A percentile compares a stretch with the other conserved stretches of the same genome.
Conservation (phyloP, 1,140 invertebrate genomes). For the Anoplophora glabripennis region DNA sequence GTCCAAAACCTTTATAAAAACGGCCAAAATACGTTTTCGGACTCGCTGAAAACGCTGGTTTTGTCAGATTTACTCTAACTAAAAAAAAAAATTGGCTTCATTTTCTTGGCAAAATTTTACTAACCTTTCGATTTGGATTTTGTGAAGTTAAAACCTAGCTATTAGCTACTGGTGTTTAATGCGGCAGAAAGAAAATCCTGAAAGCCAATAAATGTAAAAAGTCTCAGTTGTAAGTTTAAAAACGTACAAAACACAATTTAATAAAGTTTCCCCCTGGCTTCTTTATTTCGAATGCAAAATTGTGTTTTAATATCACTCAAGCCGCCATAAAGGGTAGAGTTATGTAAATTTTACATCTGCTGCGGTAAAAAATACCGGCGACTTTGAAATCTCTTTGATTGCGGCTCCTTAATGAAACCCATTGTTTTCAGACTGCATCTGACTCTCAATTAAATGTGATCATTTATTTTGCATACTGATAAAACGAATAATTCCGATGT, state of each 20-base stretch:
- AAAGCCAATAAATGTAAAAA: too few species aligned
- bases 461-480: neutral
- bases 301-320: conserved; percentile 7
- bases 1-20: too few species aligned
- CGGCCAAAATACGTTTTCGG: too few species aligned
- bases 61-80: too few species aligned
- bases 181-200: too few species aligned
- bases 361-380: neutral
- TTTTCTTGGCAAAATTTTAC: too few species aligned
- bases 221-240: too few species aligned
- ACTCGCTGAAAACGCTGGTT: too few species aligned
- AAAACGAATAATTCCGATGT: neutral
- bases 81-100: too few species aligned
- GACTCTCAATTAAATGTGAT: neutral
- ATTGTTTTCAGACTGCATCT: conserved; percentile 2
- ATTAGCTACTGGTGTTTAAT: too few species aligned
- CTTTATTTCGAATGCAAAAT: conserved; percentile 7
- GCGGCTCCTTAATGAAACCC: conserved; percentile 2
- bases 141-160: too few species aligned
- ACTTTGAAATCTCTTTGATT: conserved; percentile 7
- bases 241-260: neutral
- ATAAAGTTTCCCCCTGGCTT: conserved; percentile 1
- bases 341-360: conserved; percentile 11
- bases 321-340: neutral
- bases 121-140: too few species aligned